phyloP scores from a whole-genome alignment of 2,797 vertebrate genomes.

The Rhinoraja longicauda region DNA sequence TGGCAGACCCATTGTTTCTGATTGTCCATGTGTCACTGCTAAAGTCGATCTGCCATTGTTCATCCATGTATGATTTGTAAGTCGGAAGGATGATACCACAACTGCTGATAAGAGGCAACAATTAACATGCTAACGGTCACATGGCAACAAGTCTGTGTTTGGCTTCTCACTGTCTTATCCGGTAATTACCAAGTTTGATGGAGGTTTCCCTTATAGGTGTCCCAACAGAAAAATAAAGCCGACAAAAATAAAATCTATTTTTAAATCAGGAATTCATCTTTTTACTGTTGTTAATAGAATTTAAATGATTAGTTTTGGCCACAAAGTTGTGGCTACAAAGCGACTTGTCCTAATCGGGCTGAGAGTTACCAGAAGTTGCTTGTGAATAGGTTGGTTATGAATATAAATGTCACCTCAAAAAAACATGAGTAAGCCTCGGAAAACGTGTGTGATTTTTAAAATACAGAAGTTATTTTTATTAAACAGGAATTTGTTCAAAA shows the following conservation, averaged over 20 bases:
- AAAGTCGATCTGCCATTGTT: neutral
- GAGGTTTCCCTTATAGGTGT: neutral
- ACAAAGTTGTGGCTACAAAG: neutral
- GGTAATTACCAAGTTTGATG: neutral
- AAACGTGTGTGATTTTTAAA: neutral
- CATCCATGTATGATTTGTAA: neutral
- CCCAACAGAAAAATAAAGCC: neutral
- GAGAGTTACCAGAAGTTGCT: neutral
- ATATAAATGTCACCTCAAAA: neutral
- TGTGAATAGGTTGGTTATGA: neutral
- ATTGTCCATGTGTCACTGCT: no score
- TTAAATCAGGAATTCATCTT: neutral
- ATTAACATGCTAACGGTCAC: neutral
- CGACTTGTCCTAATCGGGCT: neutral
- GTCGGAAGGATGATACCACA: neutral
- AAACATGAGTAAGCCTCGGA: neutral
- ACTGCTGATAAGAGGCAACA: neutral
- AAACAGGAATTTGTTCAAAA: neutral
- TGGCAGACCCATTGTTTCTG: no score
- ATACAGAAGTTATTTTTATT: neutral
- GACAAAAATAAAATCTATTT: neutral
- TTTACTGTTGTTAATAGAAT: neutral
- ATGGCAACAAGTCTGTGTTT: neutral
- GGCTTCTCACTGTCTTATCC: neutral
- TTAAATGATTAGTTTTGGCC: neutral